Percentiles rank a stretch among this genome's conserved stretches.
Evolutionary conservation across 2,113 vertebrate genomes (phyloP).

Genomic region (Anolis carolinensis): DNA sequence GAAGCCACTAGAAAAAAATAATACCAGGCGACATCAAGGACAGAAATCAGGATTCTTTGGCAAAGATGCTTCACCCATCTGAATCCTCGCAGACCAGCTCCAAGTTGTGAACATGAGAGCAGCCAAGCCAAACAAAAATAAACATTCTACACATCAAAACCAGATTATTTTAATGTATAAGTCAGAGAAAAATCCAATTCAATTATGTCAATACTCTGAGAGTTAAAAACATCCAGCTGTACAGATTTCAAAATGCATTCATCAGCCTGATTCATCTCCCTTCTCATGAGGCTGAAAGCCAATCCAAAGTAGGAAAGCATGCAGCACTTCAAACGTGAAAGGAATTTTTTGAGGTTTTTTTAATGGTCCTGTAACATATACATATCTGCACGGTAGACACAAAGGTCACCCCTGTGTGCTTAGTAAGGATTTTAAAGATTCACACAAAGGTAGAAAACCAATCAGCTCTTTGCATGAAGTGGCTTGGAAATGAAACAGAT

Average conservation of each 20-base stretch:
- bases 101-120: background rate
- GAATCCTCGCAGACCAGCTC: background rate
- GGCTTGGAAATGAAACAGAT: background rate
- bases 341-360: background rate
- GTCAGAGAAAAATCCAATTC: background rate
- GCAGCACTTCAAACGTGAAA: background rate
- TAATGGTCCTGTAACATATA: background rate
- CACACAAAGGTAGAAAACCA: background rate
- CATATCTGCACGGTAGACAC: background rate
- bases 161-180: slow-evolving; percentile 14
- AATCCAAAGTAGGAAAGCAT: background rate
- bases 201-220: background rate
- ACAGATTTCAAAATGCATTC: background rate
- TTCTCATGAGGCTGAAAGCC: background rate
- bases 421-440: background rate
- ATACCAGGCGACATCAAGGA: background rate
- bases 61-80: background rate
- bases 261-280: background rate
- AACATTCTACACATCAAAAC: background rate
- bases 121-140: background rate
- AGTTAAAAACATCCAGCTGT: background rate
- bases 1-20: background rate
- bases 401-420: background rate
- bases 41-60: background rate
- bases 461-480: background rate